These are phyloP conservation scores for Hippocampus abdominalis DNA, from an alignment of 2,113 vertebrate genomes.

Conservation along the genomic window DNA sequence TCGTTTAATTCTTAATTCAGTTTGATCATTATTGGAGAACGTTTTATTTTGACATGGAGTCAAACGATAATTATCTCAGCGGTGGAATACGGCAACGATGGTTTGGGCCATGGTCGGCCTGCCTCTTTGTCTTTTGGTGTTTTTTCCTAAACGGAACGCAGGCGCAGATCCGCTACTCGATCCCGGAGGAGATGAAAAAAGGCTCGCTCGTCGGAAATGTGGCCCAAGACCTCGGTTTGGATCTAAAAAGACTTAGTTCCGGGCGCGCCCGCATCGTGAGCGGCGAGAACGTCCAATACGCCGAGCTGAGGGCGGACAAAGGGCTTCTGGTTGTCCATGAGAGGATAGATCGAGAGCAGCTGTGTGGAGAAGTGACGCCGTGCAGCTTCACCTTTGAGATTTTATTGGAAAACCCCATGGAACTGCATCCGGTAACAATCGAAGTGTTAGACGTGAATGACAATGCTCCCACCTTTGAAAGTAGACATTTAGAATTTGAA, in stretches of 20 bases:
- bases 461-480: conserved; percentile 39
- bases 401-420: conserved; percentile 68
- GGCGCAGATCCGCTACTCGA: conserved; percentile 58
- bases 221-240: conserved; percentile 51
- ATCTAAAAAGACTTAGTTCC: conserved; percentile 46
- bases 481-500: conserved; percentile 30
- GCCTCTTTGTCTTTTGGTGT: conserved; percentile 13
- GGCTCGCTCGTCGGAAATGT: conserved; percentile 58
- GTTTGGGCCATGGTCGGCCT: neutral
- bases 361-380: conserved; percentile 51
- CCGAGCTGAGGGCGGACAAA: conserved; percentile 62
- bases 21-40: neutral
- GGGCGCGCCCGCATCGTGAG: conserved; percentile 58
- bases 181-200: conserved; percentile 56
- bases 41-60: conserved; percentile 18
- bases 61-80: neutral
- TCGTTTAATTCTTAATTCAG: fast-evolving
- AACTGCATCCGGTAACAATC: conserved; percentile 60
- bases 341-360: conserved; percentile 63
- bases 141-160: conserved; percentile 16
- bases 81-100: conserved; percentile 22
- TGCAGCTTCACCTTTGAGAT: conserved; percentile 67
- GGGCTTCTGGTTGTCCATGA: conserved; percentile 57
- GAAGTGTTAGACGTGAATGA: conserved; percentile 65
- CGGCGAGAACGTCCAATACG: conserved; percentile 49